A percentile compares a stretch with the other conserved stretches of the same genome.
Evolutionary conservation across 2,113 vertebrate species (phyloP).

Genomic region (Dicerorhinus sumatrensis): DNA sequence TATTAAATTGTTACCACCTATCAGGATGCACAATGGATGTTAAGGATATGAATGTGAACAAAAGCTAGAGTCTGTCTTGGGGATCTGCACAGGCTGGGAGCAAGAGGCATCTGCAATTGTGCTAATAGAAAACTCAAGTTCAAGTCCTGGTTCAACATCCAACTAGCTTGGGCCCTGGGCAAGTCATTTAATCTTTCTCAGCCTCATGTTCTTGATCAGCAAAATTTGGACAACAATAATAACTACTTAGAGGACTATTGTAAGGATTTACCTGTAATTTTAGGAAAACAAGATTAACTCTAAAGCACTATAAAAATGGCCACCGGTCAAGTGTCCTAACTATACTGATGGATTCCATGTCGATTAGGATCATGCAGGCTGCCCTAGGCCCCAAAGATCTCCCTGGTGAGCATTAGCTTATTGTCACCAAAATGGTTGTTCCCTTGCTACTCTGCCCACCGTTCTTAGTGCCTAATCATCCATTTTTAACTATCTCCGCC

Average conservation of each 20-base stretch:
- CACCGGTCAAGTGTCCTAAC: background rate
- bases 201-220: background rate
- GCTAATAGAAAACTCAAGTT: background rate
- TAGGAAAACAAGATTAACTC: background rate
- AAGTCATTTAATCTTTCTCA: background rate
- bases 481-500: background rate
- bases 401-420: background rate
- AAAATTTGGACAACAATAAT: background rate
- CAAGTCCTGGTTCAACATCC: background rate
- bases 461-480: background rate
- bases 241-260: background rate
- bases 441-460: background rate
- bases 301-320: slow-evolving; percentile 9
- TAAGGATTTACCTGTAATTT: background rate
- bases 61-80: background rate
- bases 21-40: background rate
- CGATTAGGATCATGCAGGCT: background rate
- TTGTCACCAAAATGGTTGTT: background rate
- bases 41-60: background rate
- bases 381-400: background rate
- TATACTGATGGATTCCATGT: background rate
- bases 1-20: slow-evolving; percentile 3
- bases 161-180: background rate
- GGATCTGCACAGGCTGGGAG: background rate
- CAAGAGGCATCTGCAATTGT: background rate